Percentiles rank a stretch among this genome's conserved stretches.
Evolutionary conservation across 2,888 invertebrate genomes (phyloP).

Genomic region (Capitulum mitella): DNA sequence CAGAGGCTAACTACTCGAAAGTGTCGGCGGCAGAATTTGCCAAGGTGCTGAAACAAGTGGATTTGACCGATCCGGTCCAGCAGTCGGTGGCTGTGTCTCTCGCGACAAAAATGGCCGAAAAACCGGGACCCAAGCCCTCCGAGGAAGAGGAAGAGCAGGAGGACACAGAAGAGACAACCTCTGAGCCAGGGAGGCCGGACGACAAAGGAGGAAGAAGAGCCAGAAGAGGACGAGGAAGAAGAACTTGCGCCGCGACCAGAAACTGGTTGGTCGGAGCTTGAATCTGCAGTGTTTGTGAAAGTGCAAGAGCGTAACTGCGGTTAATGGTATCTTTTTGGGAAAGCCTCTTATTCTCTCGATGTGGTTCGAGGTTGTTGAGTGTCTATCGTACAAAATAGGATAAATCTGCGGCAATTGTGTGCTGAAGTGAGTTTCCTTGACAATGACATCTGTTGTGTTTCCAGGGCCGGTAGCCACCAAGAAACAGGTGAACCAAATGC

Average conservation of each 20-base stretch:
- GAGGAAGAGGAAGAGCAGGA: background rate
- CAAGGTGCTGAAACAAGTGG: slow-evolving; percentile 24
- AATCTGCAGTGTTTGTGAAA: too few species aligned
- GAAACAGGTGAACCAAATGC: background rate
- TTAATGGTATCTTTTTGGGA: too few species aligned
- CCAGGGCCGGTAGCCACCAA: background rate
- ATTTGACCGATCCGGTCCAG: slow-evolving; percentile 30
- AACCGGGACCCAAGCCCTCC: slow-evolving; percentile 2
- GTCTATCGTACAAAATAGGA: too few species aligned
- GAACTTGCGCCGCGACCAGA: background rate
- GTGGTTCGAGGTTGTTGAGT: too few species aligned
- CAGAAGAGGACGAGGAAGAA: background rate
- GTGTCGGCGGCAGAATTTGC: slow-evolving; percentile 24
- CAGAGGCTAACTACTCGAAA: slow-evolving; percentile 27
- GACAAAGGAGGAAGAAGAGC: too few species aligned
- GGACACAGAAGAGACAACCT: background rate
- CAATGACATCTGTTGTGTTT: too few species aligned
- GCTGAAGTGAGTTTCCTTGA: too few species aligned
- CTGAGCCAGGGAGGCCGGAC: too few species aligned
- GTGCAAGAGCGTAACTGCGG: too few species aligned
- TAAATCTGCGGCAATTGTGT: too few species aligned
- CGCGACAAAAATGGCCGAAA: slow-evolving; percentile 6
- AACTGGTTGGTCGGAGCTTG: too few species aligned
- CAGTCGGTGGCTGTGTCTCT: slow-evolving; percentile 22
- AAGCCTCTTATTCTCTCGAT: too few species aligned